phyloP scores from a whole-genome alignment of 1,140 invertebrate genomes.

The Drosophila littoralis region DNA sequence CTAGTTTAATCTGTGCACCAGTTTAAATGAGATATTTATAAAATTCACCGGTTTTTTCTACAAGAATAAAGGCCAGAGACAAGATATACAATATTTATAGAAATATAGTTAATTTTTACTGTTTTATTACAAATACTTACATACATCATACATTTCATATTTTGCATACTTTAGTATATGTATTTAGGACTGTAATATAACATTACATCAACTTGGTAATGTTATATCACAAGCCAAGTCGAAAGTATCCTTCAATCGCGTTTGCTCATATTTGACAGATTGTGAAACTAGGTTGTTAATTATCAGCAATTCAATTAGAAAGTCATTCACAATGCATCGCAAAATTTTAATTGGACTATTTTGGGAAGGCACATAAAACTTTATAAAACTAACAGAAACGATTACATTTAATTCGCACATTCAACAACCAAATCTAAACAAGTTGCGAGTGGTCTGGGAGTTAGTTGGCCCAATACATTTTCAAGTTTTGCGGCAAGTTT shows the following conservation, averaged over 20 bases:
- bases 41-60: no score
- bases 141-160: no score
- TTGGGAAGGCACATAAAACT: not conserved
- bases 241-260: not conserved
- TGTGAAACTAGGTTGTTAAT: not conserved
- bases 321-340: constrained; percentile 1
- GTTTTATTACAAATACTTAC: no score
- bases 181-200: no score
- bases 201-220: no score
- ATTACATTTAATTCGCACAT: constrained; percentile 14
- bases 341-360: constrained; percentile 15
- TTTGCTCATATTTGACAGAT: constrained; percentile 3
- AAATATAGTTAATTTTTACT: no score
- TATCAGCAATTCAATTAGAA: constrained; percentile 4
- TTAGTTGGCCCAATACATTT: constrained; percentile 1
- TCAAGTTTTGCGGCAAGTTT: constrained; percentile 40
- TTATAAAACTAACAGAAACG: not conserved
- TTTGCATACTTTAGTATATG: no score
- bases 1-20: no score
- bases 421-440: not conserved
- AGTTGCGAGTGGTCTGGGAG: not conserved
- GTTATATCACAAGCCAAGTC: not conserved
- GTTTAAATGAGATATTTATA: no score
- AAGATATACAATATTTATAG: no score
- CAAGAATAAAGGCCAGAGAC: no score